phyloP scores from a whole-genome alignment of 2,113 vertebrate genomes.

The Chlamydotis undulata region DNA sequence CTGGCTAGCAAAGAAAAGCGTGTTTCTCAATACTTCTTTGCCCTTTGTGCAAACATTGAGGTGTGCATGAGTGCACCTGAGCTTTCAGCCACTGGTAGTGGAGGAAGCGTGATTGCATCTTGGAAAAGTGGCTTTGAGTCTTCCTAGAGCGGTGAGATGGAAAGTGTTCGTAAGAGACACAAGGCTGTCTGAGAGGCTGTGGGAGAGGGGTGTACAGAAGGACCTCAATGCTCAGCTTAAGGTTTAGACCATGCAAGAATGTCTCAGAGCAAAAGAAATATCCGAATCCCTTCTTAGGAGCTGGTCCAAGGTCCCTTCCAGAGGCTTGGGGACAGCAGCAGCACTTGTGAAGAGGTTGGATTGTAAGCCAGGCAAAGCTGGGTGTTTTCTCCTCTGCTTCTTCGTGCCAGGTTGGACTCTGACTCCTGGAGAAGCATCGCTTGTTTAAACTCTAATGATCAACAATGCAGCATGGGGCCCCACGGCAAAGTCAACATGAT shows the following conservation, averaged over 20 bases:
- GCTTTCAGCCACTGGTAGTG: not conserved
- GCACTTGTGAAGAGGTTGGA: not conserved
- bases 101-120: not conserved
- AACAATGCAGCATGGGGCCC: not conserved
- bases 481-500: not conserved
- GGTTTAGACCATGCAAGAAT: not conserved
- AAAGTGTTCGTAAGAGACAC: not conserved
- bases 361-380: not conserved
- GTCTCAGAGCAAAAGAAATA: not conserved
- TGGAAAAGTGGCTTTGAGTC: not conserved
- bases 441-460: not conserved
- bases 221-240: not conserved
- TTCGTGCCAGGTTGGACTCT: not conserved
- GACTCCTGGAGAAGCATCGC: not conserved
- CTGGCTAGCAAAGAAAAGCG: not conserved
- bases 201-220: not conserved
- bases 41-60: not conserved
- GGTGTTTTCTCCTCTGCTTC: not conserved
- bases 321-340: not conserved
- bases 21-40: not conserved
- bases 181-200: rapidly evolving
- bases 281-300: not conserved
- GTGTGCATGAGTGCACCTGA: not conserved
- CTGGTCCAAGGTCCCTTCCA: not conserved
- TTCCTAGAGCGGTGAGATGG: not conserved